These are phyloP conservation scores for Epizoanthus rinbou DNA, from an alignment of 92 coral and sea anemone species.

Conservation along the genomic window DNA sequence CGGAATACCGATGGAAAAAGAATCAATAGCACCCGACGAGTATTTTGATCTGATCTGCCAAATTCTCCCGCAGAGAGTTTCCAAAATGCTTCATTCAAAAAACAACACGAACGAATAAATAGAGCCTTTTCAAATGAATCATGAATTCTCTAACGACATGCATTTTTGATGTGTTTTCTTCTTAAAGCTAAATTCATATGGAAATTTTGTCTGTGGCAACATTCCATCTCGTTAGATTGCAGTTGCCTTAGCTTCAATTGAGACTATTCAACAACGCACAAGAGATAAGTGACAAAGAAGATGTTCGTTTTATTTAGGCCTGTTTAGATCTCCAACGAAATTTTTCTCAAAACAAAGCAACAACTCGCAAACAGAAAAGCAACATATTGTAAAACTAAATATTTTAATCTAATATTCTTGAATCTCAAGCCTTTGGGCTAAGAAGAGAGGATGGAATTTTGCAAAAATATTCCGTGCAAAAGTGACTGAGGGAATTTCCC, in stretches of 20 bases:
- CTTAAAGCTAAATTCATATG: constrained; percentile 45
- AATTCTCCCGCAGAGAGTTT: constrained; percentile 41
- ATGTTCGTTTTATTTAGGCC: constrained; percentile 6
- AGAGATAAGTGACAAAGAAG: not conserved
- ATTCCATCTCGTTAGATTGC: constrained; percentile 39
- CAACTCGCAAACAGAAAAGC: constrained; percentile 14
- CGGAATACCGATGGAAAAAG: constrained; percentile 31
- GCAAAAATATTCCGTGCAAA: constrained; percentile 18
- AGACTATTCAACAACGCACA: constrained; percentile 6
- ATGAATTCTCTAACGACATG: constrained; percentile 49
- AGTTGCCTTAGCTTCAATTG: constrained; percentile 43
- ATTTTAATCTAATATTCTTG: constrained; percentile 24
- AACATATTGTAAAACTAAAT: constrained; percentile 7
- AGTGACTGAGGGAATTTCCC: constrained; percentile 41
- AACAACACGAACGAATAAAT: constrained; percentile 12
- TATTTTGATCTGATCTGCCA: constrained; percentile 36
- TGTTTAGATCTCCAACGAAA: constrained; percentile 9
- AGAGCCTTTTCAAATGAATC: constrained; percentile 25
- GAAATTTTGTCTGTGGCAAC: constrained; percentile 42
- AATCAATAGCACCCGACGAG: constrained; percentile 1
- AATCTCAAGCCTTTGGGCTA: constrained; percentile 40
- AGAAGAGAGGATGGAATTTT: not conserved
- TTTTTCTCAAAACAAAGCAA: constrained; percentile 28
- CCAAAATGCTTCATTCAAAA: constrained; percentile 9
- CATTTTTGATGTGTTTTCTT: constrained; percentile 50